Base-by-base conservation (phyloP, 2,888 invertebrate species). In the Steinernema hermaphroditum region DNA sequence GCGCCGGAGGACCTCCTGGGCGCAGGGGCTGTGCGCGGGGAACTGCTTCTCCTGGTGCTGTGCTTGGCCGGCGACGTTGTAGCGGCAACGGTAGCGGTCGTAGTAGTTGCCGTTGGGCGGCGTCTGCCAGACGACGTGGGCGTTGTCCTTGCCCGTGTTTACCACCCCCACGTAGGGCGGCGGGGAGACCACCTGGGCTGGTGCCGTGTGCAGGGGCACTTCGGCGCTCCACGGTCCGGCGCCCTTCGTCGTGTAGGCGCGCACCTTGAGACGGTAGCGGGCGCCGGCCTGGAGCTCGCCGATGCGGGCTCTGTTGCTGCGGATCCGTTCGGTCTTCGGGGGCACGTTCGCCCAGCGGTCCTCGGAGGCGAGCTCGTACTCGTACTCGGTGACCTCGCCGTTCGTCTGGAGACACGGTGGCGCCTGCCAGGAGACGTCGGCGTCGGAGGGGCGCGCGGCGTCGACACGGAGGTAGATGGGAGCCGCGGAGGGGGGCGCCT, bases 311-410 rank as follows among this genome's bases (percentile, higher is more conserved):
- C 83, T 73, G 6, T 83, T 84, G 34, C 83, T 79, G 34, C 84
- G 81, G 46, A 82, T 78, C 73, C 80, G 83, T 29, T 85, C 83
- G 24, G 81, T 77, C 24, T 81, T 75, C 29, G 82, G 76, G 27
- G 77, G 76, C 24, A 73, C 74, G 22, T 71, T 57, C 12, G 70
- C 68, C 22, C 68, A 72, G 6, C 79, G 78, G 71, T 86, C 85
- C 32, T 76, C 76, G 14, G 83, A 76, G 12, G 82, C 78, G 12
- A 86, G 80, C 32, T 86, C 85, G 62, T 86, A 86, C 69, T 86
- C 86, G 77, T 87, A 86, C 71, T 86, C 86, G 62, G 81, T 80
- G 71, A 86, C 82, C 46, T 87, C 85, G 32, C 86, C 86, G 72
- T 86, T 85, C 8, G 86, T 86, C 50, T 86, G 81, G 27, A 85